Conservation (phyloP, 2,888 invertebrate genomes). For the Entomobrya multifasciata region DNA sequence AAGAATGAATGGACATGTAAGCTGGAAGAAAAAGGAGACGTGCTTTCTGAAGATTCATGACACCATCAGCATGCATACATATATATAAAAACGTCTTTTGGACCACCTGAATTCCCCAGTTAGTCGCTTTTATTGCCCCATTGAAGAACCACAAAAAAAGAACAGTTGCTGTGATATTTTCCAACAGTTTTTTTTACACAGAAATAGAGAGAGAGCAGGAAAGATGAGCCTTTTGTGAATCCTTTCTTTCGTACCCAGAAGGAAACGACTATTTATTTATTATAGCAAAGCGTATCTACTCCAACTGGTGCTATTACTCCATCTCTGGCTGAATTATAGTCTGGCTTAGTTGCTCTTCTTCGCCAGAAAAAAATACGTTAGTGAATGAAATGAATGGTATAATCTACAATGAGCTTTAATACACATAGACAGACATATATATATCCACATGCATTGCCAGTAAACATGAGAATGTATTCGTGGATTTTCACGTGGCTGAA, state of each 20-base stretch:
- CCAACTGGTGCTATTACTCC: background rate
- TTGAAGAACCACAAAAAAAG: slow-evolving; percentile 62
- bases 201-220: slow-evolving; percentile 9
- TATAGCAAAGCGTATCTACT: slow-evolving; percentile 32
- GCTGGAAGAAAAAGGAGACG: slow-evolving; percentile 10
- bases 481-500: background rate
- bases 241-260: slow-evolving; percentile 36
- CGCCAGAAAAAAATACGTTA: slow-evolving; percentile 26
- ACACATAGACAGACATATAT: background rate
- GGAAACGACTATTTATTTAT: slow-evolving; percentile 60
- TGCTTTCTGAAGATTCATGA: slow-evolving; percentile 64
- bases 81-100: slow-evolving; percentile 51
- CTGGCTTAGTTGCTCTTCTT: slow-evolving; percentile 8
- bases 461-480: background rate
- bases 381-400: slow-evolving; percentile 1
- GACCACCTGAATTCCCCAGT: slow-evolving; percentile 69
- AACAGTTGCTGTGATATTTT: slow-evolving; percentile 62
- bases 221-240: slow-evolving; percentile 63
- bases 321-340: slow-evolving; percentile 26
- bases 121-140: slow-evolving; percentile 68
- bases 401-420: slow-evolving; percentile 15
- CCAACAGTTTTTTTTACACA: background rate
- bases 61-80: slow-evolving; percentile 32
- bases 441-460: background rate
- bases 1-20: slow-evolving; percentile 48